Conservation (phyloP, 2,797 vertebrate genomes). For the Danio choprae region DNA sequence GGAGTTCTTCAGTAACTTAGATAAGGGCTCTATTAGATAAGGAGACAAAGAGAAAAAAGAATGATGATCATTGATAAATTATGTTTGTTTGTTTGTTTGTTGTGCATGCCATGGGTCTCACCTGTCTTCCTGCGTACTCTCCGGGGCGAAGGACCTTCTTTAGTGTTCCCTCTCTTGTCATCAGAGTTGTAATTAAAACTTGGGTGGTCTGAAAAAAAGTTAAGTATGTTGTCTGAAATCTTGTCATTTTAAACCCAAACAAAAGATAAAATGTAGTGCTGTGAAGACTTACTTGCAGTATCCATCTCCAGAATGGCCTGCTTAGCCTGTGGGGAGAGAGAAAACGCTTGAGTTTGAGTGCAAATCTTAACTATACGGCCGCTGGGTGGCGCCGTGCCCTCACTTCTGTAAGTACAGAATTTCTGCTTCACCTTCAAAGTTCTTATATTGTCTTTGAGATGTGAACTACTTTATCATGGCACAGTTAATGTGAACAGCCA, state of each 20-base stretch:
- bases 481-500: neutral
- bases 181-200: constrained; percentile 90
- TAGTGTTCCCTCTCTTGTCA: constrained; percentile 83
- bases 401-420: neutral
- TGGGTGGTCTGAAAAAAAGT: constrained; percentile 84
- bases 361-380: constrained; percentile 27
- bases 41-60: neutral
- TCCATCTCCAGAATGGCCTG: constrained; percentile 99
- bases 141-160: constrained; percentile 83
- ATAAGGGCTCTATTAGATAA: constrained; percentile 85
- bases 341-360: constrained; percentile 57
- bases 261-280: neutral
- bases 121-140: constrained; percentile 92
- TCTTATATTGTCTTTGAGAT: constrained; percentile 6
- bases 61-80: neutral
- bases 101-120: constrained; percentile 61
- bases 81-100: neutral
- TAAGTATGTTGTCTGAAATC: constrained; percentile 15
- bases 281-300: constrained; percentile 88
- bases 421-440: neutral
- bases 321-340: constrained; percentile 85
- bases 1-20: constrained; percentile 89
- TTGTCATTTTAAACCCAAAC: neutral
- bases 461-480: constrained; percentile 30
- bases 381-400: constrained; percentile 66